These are phyloP conservation scores for Andrena camellia DNA, from an alignment of 2,888 invertebrate species.

Conservation along the genomic window DNA sequence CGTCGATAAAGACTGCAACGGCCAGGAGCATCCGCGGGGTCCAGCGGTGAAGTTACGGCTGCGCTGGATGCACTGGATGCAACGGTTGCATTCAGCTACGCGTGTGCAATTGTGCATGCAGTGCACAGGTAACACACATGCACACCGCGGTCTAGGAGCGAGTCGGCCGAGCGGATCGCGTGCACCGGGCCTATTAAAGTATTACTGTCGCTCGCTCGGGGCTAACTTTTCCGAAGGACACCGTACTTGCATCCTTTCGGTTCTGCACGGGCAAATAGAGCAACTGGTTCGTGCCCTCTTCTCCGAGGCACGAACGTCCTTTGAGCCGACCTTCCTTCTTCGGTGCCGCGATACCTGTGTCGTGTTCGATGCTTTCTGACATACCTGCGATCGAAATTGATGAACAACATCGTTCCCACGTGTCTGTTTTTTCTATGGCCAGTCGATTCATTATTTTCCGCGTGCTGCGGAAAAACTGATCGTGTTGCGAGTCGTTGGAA, in stretches of 20 bases:
- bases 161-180: slow-evolving; percentile 56
- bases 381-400: slow-evolving; percentile 22
- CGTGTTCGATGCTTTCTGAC: neutral
- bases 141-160: neutral
- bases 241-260: slow-evolving; percentile 40
- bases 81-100: slow-evolving; percentile 28
- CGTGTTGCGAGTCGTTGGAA: neutral
- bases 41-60: neutral
- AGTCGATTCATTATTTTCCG: neutral
- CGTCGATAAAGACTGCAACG: slow-evolving; percentile 2
- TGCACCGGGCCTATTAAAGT: slow-evolving; percentile 63
- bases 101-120: slow-evolving; percentile 30
- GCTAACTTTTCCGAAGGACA: slow-evolving; percentile 67
- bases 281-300: slow-evolving; percentile 20
- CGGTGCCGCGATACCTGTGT: slow-evolving; percentile 1
- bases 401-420: neutral
- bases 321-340: slow-evolving; percentile 46
- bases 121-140: neutral
- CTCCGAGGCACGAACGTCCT: slow-evolving; percentile 50
- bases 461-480: neutral
- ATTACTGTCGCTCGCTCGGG: slow-evolving; percentile 65
- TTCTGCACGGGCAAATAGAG: slow-evolving; percentile 44
- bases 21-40: slow-evolving; percentile 2
- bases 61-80: slow-evolving; percentile 42
- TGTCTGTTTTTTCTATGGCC: neutral